Base-by-base conservation (phyloP, 30 jellyfish, hydroid and myxozoan species). In the Chrysaora quinquecirrha region DNA sequence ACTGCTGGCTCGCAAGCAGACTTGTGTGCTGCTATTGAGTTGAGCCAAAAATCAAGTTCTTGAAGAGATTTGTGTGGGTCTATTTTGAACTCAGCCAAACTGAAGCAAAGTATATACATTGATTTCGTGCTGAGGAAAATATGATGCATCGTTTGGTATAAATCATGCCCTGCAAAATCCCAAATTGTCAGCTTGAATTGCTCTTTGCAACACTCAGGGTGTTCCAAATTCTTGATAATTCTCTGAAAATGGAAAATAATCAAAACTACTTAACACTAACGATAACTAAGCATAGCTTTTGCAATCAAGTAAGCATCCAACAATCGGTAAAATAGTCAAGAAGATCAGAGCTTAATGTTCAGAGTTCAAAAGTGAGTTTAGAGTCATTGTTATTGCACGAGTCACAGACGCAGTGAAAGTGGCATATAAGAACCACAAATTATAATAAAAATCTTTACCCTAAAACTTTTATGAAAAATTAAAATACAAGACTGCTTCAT, bases 151-250 rank as follows among this genome's bases (percentile, higher is more conserved):
- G 75, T 27, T 22, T 43, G 90, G 71, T 69, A 80, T 0, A 48
- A 34, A 0, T 54, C 56, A 22, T 80, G 77, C 29, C 90, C 90
- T 1, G 83, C 77, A 31, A 80, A 80, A 31, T 80, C 83, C 90
- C 71, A 66, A 65, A 80, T 66, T 30, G 63, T 64, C 72, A 61
- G 16, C n/a, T 56, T 76, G 71, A 76, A 76, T 43, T 61, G 78
- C 54, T 38, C 54, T 14, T 6, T 3, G 6, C 54, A 3, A 14
- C 14, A 6, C 54, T 54, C 25, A 9, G 62, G 62, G 35, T 46
- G 35, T 34, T 31, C 67, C 43, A 70, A 43, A 16, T 48, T 58
- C 70, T 60, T 52, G 78, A 60, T 30, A 34, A 76, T 60, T 76
- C 30, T 34, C 75, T 31, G 52, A 74, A 12, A 12, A 27, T 20